Evolutionary conservation across 2,888 invertebrate species (phyloP).

Genomic region (Ectemnius lituratus): DNA sequence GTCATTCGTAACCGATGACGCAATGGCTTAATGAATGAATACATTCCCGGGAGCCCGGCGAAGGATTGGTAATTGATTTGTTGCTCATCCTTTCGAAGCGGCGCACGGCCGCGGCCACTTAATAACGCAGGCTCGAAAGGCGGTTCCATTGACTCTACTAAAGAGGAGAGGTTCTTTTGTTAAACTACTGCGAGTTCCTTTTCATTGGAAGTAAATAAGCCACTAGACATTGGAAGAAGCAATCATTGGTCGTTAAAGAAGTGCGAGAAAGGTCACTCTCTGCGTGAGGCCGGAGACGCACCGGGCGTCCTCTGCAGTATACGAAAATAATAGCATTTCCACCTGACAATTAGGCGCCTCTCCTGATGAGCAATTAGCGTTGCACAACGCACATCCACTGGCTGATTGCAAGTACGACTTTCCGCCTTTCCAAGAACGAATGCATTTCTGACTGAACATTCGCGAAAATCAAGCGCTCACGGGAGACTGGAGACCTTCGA

Average conservation of each 20-base stretch:
- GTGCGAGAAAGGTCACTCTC: no score
- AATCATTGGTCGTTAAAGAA: no score
- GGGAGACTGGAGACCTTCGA: slow-evolving; percentile 2
- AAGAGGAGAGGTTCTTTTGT: no score
- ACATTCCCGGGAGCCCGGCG: slow-evolving; percentile 6
- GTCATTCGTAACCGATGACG: slow-evolving; percentile 24
- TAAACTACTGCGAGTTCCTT: no score
- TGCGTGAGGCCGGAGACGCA: no score
- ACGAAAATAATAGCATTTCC: slow-evolving; percentile 61
- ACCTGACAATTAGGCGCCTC: slow-evolving; percentile 61
- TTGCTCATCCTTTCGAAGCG: slow-evolving; percentile 7
- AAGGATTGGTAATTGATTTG: slow-evolving; percentile 23
- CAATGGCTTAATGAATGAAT: slow-evolving; percentile 26
- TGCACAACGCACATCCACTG: slow-evolving; percentile 62
- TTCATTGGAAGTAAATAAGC: no score
- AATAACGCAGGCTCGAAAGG: no score
- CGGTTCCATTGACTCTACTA: no score
- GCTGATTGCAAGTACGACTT: slow-evolving; percentile 62
- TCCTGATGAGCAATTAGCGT: slow-evolving; percentile 68
- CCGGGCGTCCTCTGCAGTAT: slow-evolving; percentile 40
- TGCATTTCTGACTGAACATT: slow-evolving; percentile 29
- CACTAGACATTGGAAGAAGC: no score
- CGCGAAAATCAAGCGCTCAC: slow-evolving; percentile 8
- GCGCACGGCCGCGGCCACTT: background rate
- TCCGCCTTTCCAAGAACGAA: slow-evolving; percentile 55